Evolutionary conservation across 2,113 vertebrate species (phyloP), one percentile per base, ranked within the genome.

Genomic region (Mesocricetus auratus): DNA sequence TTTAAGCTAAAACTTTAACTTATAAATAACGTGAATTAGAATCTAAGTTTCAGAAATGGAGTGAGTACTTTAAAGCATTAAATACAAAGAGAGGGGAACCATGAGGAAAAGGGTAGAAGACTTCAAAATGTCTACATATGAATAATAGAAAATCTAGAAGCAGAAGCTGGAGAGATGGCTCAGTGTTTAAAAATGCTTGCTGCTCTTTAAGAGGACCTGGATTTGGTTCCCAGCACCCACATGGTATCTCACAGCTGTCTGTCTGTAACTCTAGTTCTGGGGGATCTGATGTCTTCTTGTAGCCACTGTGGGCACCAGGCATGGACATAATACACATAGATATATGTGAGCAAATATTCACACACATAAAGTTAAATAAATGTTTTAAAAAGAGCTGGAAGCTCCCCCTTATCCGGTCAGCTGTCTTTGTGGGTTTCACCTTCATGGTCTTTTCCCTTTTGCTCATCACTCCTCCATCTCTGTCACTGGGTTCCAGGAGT

Each of bases 1-100:
- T 83, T 95, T 89, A 12, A 95, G 86, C 26, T 75, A 78, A 64
- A 86, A 83, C 2, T 86, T 73, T 90, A 87, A 66, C 83, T 78
- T 68, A 87, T 42, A 88, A 83, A 90, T 36, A 53, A 15, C 86
- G 83, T 53, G 36, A 73, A 86, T 71, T 68, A 56, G 26, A 45
- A 53, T 68, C 39, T 24, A 62, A 74, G 45, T 29, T 73, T 68
- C 83, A 45, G 16, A 91, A 71, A 1, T 45, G 9, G 19, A 69
- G 53, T 22, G 26, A 7, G 13, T 82, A 45, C 58, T 22, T 60
- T 22, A 31, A 95, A 92, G 39, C 29, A 91, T 45, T 39, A 74
- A 91, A 78, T 88, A 24, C 74, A 71, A 85, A 89, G 42, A 89
- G 29, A 86, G 50, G 11, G 4, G 22, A 58, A 64, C 62, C 9